Evolutionary conservation across 2,888 invertebrate species (phyloP), one percentile per base, ranked within the genome.

Genomic region (Amphipyra berbera): DNA sequence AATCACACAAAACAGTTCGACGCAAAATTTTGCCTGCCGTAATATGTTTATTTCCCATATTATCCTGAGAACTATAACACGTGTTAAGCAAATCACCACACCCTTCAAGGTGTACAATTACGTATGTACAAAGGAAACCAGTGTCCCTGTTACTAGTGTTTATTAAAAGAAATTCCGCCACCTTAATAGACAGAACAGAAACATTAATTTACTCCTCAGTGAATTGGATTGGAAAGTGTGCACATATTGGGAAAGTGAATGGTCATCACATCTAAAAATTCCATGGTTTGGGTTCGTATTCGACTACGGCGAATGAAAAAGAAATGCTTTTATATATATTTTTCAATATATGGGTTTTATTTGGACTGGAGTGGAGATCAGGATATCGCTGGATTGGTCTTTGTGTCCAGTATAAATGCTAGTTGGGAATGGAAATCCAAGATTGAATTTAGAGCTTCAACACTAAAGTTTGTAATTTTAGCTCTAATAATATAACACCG

Each of bases 131-230:
- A 84, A 85, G 87, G 82, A 85, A 82, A 87, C 88, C 88, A 88
- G 82, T 87, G 86, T 88, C 84, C 90, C 86, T 87, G 85, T 84
- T 85, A 91, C 72, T 90, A 88, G 83, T 85, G 86, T 91, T 92
- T 91, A 94, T 90, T 79, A 85, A 89, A 92, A 92, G 86, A 90
- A 81, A 86, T 82, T 89, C 94, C 94, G 78, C 91, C 94, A 95
- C 94, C 94, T 90, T 91, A 93, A 90, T 90, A 90, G 85, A 93
- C 83, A 92, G 89, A 89, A 85, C 69, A 86, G 87, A 85, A 77
- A 82, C 77, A 82, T 79, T 83, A 78, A 78, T 78, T 84, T 80
- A 84, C 82, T 85, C 76, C 78, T 83, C 73, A 68, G 85, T 88
- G 86, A 83, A 79, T 86, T 83, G 84, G 85, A 81, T 86, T 82